Evolutionary conservation across 2,888 invertebrate species (phyloP).

Genomic region (Machimus rusticus): DNA sequence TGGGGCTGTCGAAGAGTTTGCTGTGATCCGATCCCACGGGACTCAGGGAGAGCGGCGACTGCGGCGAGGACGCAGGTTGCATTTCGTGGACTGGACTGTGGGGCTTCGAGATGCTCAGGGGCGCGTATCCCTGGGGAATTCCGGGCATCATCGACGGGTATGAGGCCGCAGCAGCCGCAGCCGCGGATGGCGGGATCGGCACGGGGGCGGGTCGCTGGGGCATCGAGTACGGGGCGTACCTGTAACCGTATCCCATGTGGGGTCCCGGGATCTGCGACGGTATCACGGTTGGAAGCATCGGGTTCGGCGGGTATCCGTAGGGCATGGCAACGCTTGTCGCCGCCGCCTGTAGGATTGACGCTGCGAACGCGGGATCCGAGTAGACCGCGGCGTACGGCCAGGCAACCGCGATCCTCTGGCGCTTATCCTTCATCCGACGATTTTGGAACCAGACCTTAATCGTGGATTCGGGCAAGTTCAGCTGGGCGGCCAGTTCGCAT

Average conservation of each 20-base stretch:
- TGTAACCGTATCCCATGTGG: constrained; percentile 63
- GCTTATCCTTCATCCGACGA: constrained; percentile 79
- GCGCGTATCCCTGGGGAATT: constrained; percentile 54
- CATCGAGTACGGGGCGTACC: constrained; percentile 66
- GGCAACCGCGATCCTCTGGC: constrained; percentile 90
- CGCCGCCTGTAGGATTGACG: constrained; percentile 89
- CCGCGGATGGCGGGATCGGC: constrained; percentile 55
- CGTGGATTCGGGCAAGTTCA: constrained; percentile 94
- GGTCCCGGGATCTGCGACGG: constrained; percentile 68
- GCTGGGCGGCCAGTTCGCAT: constrained; percentile 91
- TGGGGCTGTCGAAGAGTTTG: constrained; percentile 59
- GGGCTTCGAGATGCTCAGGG: constrained; percentile 57
- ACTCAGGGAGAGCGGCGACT: constrained; percentile 61
- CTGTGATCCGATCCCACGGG: constrained; percentile 62
- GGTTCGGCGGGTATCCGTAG: constrained; percentile 70
- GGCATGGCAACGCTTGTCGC: constrained; percentile 75
- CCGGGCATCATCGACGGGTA: constrained; percentile 53
- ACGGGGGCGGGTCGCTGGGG: constrained; percentile 63
- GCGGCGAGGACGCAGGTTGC: constrained; percentile 61
- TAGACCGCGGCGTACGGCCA: constrained; percentile 97
- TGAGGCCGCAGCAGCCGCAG: constrained; percentile 54
- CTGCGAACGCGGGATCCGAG: constrained; percentile 92
- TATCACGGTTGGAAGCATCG: constrained; percentile 64
- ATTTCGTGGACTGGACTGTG: constrained; percentile 62
- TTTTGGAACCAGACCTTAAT: constrained; percentile 96